Evolutionary conservation across 2,888 invertebrate species (phyloP).

Genomic region (Plutella xylostella): DNA sequence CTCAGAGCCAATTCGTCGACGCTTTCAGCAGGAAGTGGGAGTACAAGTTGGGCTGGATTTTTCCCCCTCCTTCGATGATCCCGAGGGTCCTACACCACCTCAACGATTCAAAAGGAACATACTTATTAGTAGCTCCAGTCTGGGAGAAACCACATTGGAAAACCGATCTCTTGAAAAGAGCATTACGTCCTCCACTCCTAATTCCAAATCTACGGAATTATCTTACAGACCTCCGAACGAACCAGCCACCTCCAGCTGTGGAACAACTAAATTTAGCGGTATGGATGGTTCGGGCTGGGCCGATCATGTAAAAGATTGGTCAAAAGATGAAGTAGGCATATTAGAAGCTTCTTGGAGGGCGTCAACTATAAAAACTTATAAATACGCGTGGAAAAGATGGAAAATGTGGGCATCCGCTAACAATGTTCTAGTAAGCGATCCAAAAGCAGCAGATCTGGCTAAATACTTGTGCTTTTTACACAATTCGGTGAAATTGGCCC

Average conservation of each 20-base stretch:
- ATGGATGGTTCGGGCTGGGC: constrained; percentile 7
- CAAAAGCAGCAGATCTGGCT: constrained; percentile 1
- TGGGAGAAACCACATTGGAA: constrained; percentile 21
- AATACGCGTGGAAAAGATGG: constrained; percentile 4
- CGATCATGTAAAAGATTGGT: not conserved
- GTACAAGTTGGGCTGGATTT: constrained; percentile 17
- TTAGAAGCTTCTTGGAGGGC: constrained; percentile 3
- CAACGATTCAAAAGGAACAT: constrained; percentile 17
- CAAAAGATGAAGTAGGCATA: not conserved
- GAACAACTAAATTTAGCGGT: constrained; percentile 9
- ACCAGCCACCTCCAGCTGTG: constrained; percentile 8
- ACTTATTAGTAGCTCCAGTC: constrained; percentile 20
- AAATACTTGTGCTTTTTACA: not conserved
- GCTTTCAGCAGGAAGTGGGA: constrained; percentile 19
- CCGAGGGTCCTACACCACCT: constrained; percentile 19
- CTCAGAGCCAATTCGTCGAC: constrained; percentile 13
- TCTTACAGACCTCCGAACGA: constrained; percentile 10
- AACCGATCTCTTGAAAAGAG: constrained; percentile 12
- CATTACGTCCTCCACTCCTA: not conserved
- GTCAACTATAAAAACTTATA: constrained; percentile 5
- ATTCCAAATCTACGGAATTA: not conserved
- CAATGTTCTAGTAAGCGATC: not conserved
- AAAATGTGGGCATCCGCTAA: not conserved
- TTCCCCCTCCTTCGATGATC: constrained; percentile 21
- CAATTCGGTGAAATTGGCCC: not conserved